A percentile compares a stretch with the other conserved stretches of the same genome.
These are phyloP conservation scores for Ormyrus rosae DNA, from an alignment of 2,888 invertebrate genomes.

Conservation along the genomic window DNA sequence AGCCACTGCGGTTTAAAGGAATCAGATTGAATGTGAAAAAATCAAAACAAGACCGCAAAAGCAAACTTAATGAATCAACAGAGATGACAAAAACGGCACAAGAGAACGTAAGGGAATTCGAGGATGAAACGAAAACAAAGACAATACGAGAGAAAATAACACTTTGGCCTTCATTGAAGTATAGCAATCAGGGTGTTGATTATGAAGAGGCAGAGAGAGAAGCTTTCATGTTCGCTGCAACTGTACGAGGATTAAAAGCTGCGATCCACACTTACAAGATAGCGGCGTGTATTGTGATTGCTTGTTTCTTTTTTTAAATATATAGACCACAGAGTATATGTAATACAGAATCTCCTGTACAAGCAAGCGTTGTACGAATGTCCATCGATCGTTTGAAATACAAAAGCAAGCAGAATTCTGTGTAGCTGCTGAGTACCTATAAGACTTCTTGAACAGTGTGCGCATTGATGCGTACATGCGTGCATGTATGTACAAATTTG, in stretches of 20 bases:
- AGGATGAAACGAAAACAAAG: not conserved
- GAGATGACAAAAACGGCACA: not conserved
- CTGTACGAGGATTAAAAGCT: constrained; percentile 23
- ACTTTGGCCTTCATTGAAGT: constrained; percentile 5
- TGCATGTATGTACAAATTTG: not conserved
- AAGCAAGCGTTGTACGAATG: not conserved
- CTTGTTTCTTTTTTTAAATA: not conserved
- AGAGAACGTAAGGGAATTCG: not conserved
- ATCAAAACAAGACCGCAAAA: too few species aligned
- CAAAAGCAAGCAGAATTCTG: constrained; percentile 22
- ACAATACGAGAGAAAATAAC: not conserved
- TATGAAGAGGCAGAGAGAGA: constrained; percentile 18
- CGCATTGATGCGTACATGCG: not conserved
- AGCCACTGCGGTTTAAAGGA: too few species aligned
- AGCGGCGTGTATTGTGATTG: not conserved
- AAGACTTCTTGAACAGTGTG: too few species aligned
- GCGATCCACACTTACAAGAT: constrained; percentile 18
- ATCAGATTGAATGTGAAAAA: too few species aligned
- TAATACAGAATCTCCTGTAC: not conserved
- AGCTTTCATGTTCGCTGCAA: constrained; percentile 2
- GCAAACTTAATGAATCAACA: not conserved
- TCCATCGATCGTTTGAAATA: not conserved
- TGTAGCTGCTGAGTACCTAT: too few species aligned
- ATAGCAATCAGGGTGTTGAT: constrained; percentile 6
- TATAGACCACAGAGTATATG: not conserved